Evolutionary conservation across 2,888 invertebrate genomes (phyloP).

Genomic region (Pristionchus japonicus): DNA sequence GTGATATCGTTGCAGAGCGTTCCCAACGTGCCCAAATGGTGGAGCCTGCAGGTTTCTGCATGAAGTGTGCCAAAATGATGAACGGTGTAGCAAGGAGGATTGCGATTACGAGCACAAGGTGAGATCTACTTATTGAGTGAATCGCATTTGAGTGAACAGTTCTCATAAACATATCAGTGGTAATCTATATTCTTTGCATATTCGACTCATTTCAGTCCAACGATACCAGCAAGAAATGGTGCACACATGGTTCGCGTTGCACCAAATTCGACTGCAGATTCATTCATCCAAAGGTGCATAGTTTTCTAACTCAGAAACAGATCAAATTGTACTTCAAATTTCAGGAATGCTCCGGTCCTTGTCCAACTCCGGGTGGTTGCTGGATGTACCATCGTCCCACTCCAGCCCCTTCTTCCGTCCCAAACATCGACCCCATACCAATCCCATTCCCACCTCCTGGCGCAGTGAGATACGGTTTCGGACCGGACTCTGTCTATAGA

Average conservation of each 20-base stretch:
- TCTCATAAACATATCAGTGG: not conserved
- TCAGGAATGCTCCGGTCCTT: not conserved
- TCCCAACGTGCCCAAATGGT: not conserved
- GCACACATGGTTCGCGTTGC: not conserved
- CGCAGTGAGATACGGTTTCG: not conserved
- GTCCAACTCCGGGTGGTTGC: not conserved
- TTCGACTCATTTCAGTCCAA: too few relatives aligned
- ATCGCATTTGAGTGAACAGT: not conserved
- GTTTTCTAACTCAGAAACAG: not conserved
- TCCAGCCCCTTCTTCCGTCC: not conserved
- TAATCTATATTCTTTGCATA: too few relatives aligned
- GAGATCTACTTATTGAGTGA: too few relatives aligned
- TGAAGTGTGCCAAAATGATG: not conserved
- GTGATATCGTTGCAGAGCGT: too few relatives aligned
- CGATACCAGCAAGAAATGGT: not conserved
- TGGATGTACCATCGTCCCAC: conserved; percentile 9
- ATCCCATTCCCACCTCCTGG: not conserved
- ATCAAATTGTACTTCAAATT: too few relatives aligned
- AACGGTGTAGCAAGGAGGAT: not conserved
- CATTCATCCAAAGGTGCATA: not conserved
- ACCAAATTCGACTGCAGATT: not conserved
- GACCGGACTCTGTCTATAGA: not conserved
- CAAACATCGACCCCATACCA: not conserved
- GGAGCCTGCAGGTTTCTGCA: not conserved
- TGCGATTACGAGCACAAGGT: not conserved